Percentiles rank a stretch among this genome's conserved stretches.
Conservation (phyloP, 2,113 vertebrate genomes). For the Burhinus bistriatus region DNA sequence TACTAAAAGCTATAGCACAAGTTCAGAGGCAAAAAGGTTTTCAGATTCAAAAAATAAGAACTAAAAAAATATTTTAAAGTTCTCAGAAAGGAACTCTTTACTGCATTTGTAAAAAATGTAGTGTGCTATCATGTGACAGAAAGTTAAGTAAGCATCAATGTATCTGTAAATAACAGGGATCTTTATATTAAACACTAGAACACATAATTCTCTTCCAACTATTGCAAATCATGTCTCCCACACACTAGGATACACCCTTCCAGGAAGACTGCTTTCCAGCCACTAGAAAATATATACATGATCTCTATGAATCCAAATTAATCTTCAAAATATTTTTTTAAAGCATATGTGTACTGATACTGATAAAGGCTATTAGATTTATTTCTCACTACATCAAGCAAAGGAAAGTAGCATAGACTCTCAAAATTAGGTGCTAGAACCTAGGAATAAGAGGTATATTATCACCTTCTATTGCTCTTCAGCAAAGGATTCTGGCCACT, state of each 20-base stretch:
- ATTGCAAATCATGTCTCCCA: neutral
- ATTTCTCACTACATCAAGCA: conserved; percentile 35
- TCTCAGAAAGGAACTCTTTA: neutral
- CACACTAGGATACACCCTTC: neutral
- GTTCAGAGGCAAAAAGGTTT: neutral
- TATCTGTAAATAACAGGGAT: neutral
- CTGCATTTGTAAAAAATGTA: neutral
- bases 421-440: conserved; percentile 68
- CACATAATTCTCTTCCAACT: neutral
- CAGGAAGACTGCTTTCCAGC: neutral
- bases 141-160: neutral
- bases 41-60: neutral
- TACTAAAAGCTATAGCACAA: neutral
- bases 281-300: neutral
- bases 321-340: neutral
- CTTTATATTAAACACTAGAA: neutral
- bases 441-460: conserved; percentile 68
- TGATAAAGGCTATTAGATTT: conserved; percentile 70
- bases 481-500: conserved; percentile 82
- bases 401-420: conserved; percentile 35
- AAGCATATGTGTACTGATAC: neutral
- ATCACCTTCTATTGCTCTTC: conserved; percentile 88
- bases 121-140: neutral
- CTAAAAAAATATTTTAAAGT: neutral
- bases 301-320: neutral